Base-by-base conservation (phyloP, 1,140 invertebrate genomes). In the Andricus grossulariae region DNA sequence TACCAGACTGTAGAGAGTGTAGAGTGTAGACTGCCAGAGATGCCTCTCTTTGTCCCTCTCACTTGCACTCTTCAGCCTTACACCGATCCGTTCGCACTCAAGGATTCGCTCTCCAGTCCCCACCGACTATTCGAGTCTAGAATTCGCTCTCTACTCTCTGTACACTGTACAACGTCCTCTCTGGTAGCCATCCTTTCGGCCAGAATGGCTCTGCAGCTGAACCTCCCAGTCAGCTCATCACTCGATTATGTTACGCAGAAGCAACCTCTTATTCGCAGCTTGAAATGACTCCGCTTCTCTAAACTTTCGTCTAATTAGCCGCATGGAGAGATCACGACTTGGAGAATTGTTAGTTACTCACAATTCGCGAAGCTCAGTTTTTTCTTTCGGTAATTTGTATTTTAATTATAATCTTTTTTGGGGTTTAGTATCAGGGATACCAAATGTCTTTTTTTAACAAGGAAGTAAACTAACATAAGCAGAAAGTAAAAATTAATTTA, bases 1-100 rank as follows among this genome's bases (percentile, higher is more conserved):
- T 87, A 74, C 77, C 81, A 78, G 80, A 78, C 81, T 76, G 75
- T 54, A 39, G 25, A 32, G 25, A 5, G 25, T 76, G 75, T 54
- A 39, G 25, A 32, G 25, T 32, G 25, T 5, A 32, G 25, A 32
- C 71, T 60, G 60, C 75, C 79, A 60, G 74, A 49, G 78, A 57
- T 78, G 76, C 52, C 78, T 77, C 80, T 84, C 66, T 77, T 57
- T 10, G 25, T 73, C 70, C 32, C 76, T 78, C 72, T 71, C 25
- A 73, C 73, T 54, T 74, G 54, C 50, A 49, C 77, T 13, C 18
- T 54, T 76, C 72, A 15, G 0, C 73, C 76, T 77, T 78, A 78
- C 78, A 79, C 77, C 74, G 78, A 79, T 80, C 75, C 79, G 78
- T 77, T 80, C 77, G 76, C 81, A 78, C 80, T 82, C 78, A 72